Evolutionary conservation across 2,888 invertebrate species (phyloP).

Genomic region (Scaptomyza caliginosa): DNA sequence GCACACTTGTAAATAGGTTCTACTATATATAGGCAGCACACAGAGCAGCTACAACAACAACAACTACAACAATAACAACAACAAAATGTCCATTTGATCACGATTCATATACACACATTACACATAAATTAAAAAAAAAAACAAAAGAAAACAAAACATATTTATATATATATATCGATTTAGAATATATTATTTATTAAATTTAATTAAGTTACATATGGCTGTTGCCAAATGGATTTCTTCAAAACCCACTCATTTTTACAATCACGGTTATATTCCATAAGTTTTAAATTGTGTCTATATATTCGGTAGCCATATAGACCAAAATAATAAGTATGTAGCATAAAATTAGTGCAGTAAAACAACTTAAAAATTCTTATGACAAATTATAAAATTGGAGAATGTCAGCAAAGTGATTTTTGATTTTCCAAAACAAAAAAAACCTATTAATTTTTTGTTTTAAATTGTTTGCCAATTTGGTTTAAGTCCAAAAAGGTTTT

Average conservation of each 20-base stretch:
- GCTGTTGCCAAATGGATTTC: conserved; percentile 55
- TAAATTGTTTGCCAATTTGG: background rate
- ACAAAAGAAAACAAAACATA: conserved; percentile 11
- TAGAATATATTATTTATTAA: conserved; percentile 63
- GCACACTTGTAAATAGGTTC: conserved; percentile 92
- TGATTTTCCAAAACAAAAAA: conserved; percentile 1
- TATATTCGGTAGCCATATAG: conserved; percentile 33
- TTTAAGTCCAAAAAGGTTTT: too few species aligned
- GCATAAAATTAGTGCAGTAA: conserved; percentile 28
- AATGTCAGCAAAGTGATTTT: conserved; percentile 10
- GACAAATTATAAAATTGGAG: conserved; percentile 32
- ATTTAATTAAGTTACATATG: conserved; percentile 51
- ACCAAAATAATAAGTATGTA: conserved; percentile 35
- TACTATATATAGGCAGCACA: conserved; percentile 40
- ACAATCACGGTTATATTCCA: conserved; percentile 43
- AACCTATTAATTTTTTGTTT: background rate
- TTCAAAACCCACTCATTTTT: conserved; percentile 28
- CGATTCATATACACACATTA: conserved; percentile 39
- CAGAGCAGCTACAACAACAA: background rate
- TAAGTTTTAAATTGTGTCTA: conserved; percentile 42
- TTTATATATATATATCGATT: conserved; percentile 42
- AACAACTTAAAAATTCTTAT: conserved; percentile 30
- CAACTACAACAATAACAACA: background rate
- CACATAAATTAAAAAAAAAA: conserved; percentile 32
- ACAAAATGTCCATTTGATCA: conserved; percentile 58